A percentile compares a stretch with the other conserved stretches of the same genome.
Conservation (phyloP, 2,797 vertebrate genomes). For the Girardinus metallicus region DNA sequence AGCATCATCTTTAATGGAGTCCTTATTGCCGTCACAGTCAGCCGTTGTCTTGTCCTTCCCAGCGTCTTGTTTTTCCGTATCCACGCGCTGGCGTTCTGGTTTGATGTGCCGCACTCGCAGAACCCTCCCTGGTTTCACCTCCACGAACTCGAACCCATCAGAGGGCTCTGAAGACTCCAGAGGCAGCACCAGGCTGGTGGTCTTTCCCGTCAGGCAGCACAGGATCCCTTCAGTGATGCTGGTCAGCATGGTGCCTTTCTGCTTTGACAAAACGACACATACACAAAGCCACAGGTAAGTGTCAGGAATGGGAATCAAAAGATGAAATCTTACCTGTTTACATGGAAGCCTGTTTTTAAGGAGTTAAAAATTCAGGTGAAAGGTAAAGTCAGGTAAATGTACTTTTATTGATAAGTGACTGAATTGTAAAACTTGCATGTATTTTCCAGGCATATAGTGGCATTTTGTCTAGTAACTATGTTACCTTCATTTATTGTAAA, state of each 20-base stretch:
- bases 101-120: constrained; percentile 88
- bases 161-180: constrained; percentile 87
- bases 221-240: constrained; percentile 92
- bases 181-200: constrained; percentile 86
- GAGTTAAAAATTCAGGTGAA: neutral
- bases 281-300: constrained; percentile 21
- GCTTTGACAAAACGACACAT: constrained; percentile 40
- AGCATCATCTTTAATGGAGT: constrained; percentile 1
- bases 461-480: too few relatives aligned
- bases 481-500: neutral
- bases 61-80: constrained; percentile 47
- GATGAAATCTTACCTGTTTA: neutral
- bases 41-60: constrained; percentile 25
- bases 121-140: constrained; percentile 94
- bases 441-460: too few relatives aligned
- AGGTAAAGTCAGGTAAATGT: neutral
- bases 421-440: neutral
- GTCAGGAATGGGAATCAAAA: neutral
- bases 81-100: constrained; percentile 64
- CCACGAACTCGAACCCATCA: constrained; percentile 92
- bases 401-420: neutral
- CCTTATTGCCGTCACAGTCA: constrained; percentile 15
- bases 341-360: neutral
- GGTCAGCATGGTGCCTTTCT: constrained; percentile 88
- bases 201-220: constrained; percentile 93